A percentile compares a stretch with the other conserved stretches of the same genome.
Evolutionary conservation across 2,888 invertebrate genomes (phyloP).

Genomic region (Coenonympha arcania): DNA sequence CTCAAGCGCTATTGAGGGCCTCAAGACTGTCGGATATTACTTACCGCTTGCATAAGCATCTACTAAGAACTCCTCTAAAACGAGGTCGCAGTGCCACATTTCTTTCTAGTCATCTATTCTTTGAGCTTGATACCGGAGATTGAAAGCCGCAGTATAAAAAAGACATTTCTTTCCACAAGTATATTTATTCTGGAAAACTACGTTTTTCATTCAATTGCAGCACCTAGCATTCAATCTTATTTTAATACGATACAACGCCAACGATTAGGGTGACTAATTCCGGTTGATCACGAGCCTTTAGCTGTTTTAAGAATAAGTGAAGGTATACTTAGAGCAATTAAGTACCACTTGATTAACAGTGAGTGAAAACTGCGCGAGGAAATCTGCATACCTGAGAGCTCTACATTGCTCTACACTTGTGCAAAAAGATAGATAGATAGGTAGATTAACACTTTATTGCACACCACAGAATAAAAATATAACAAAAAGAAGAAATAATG

Average conservation of each 20-base stretch:
- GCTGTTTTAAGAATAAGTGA: too few species aligned
- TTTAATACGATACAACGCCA: background rate
- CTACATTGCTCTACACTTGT: too few species aligned
- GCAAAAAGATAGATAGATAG: too few species aligned
- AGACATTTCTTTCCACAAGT: background rate
- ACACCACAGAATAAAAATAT: too few species aligned
- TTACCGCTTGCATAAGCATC: slow-evolving; percentile 29
- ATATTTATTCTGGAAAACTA: background rate
- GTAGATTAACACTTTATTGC: too few species aligned
- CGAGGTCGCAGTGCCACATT: slow-evolving; percentile 27
- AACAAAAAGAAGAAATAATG: too few species aligned
- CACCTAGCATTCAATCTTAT: background rate
- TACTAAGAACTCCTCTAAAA: slow-evolving; percentile 28
- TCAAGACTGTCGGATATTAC: slow-evolving; percentile 26
- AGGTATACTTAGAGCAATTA: too few species aligned
- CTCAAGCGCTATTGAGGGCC: slow-evolving; percentile 22
- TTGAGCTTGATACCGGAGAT: slow-evolving; percentile 15
- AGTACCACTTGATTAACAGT: too few species aligned
- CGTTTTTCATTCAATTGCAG: background rate
- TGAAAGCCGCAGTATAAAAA: slow-evolving; percentile 2
- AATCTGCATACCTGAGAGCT: too few species aligned
- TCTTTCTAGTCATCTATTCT: slow-evolving; percentile 23
- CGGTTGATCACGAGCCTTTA: too few species aligned
- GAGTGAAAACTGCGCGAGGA: too few species aligned
- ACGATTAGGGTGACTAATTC: too few species aligned